phyloP scores from a whole-genome alignment of 1,140 invertebrate species.

The Solen grandis region DNA sequence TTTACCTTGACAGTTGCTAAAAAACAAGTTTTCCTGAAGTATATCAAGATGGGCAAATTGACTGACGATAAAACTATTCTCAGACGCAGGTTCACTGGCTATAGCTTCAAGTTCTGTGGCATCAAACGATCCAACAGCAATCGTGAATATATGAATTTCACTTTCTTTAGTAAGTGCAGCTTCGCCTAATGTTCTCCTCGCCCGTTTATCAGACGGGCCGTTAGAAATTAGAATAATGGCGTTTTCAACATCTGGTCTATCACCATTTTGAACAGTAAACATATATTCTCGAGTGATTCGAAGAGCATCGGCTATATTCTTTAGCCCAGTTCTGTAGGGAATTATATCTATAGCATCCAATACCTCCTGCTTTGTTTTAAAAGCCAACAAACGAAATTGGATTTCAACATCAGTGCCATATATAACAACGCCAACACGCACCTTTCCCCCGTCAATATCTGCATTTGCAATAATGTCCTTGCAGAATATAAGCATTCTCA shows the following conservation, averaged over 20 bases:
- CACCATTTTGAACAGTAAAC: constrained; percentile 59
- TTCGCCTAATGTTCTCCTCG: constrained; percentile 62
- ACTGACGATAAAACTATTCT: not conserved
- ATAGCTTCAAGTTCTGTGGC: not conserved
- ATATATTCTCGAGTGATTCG: constrained; percentile 41
- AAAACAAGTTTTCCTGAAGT: not conserved
- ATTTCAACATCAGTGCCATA: constrained; percentile 63
- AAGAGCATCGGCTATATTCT: constrained; percentile 63
- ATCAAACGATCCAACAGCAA: not conserved
- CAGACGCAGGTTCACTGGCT: not conserved
- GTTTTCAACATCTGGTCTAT: constrained; percentile 61
- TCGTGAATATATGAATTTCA: constrained; percentile 63
- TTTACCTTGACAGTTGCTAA: not conserved
- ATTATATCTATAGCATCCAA: constrained; percentile 62
- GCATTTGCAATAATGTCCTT: constrained; percentile 66
- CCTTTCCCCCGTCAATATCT: constrained; percentile 68
- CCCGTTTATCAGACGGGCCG: constrained; percentile 68
- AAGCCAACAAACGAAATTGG: constrained; percentile 60
- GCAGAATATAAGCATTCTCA: constrained; percentile 67
- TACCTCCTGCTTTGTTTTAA: constrained; percentile 36
- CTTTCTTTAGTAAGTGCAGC: constrained; percentile 51
- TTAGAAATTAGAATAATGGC: constrained; percentile 66
- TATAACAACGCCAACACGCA: constrained; percentile 67
- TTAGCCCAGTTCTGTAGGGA: constrained; percentile 60
- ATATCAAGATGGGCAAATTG: not conserved